phyloP scores from a whole-genome alignment of 2,113 vertebrate genomes.

The Rhinopithecus roxellana region DNA sequence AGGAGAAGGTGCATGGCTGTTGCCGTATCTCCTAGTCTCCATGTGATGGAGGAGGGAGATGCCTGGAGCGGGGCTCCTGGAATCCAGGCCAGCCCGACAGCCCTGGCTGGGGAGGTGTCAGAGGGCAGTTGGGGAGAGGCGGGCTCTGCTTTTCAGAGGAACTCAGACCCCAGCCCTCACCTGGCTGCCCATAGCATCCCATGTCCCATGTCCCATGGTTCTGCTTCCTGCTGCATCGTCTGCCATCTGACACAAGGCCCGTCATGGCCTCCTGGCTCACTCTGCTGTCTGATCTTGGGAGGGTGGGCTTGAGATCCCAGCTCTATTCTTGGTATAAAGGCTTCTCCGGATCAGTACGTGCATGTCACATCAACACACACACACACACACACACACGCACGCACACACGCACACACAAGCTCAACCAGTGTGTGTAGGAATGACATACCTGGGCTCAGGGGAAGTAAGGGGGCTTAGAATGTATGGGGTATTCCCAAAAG shows the following conservation, averaged over 20 bases:
- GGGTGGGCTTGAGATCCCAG: constrained; percentile 7
- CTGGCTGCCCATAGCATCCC: not conserved
- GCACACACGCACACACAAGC: not conserved
- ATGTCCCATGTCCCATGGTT: not conserved
- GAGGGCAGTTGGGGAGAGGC: constrained; percentile 22
- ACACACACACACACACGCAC: not conserved
- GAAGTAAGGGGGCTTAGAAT: constrained; percentile 31
- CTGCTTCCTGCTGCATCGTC: constrained; percentile 63
- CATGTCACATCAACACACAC: not conserved
- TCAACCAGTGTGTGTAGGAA: not conserved
- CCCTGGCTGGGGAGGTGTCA: not conserved
- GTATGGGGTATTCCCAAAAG: not conserved
- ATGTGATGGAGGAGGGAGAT: not conserved
- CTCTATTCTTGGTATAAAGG: constrained; percentile 50
- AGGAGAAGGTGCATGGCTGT: constrained; percentile 90
- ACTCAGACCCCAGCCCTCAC: not conserved
- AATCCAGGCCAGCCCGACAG: constrained; percentile 22
- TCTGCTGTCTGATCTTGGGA: constrained; percentile 32
- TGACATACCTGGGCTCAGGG: not conserved
- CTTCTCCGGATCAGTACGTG: constrained; percentile 47
- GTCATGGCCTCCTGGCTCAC: not conserved
- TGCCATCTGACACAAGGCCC: constrained; percentile 52
- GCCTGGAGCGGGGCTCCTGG: not conserved
- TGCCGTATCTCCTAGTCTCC: constrained; percentile 93
- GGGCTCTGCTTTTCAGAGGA: constrained; percentile 41